Percentiles rank a stretch among this genome's conserved stretches.
These are phyloP conservation scores for Melanostoma mellinum DNA, from an alignment of 2,888 invertebrate species.

Conservation along the genomic window DNA sequence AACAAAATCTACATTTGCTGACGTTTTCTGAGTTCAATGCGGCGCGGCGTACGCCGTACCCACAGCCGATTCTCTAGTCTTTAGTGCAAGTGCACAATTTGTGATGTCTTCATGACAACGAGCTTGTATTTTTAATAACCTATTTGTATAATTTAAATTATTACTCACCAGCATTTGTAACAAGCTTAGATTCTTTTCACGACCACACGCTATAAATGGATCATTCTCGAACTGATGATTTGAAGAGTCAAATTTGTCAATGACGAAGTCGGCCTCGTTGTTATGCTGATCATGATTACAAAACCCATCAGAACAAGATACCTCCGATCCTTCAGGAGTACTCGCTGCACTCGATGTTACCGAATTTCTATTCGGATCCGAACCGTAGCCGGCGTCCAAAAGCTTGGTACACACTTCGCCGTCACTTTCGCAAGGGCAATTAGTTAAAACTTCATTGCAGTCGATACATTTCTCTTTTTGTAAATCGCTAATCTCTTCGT, in stretches of 20 bases:
- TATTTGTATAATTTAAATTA: neutral
- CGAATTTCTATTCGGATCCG: slow-evolving; percentile 86
- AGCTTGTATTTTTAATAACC: no score
- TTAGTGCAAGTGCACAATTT: no score
- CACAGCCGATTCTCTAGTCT: no score
- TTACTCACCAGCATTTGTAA: slow-evolving; percentile 90
- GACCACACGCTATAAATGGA: slow-evolving; percentile 62
- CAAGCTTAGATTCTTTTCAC: slow-evolving; percentile 81
- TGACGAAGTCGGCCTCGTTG: slow-evolving; percentile 69
- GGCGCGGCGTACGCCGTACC: no score
- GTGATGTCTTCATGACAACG: no score
- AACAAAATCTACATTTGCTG: no score
- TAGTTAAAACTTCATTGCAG: slow-evolving; percentile 78
- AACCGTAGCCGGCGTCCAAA: slow-evolving; percentile 94
- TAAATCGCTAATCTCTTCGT: slow-evolving; percentile 69
- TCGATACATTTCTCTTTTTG: slow-evolving; percentile 74
- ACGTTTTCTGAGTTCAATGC: no score
- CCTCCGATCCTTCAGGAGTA: slow-evolving; percentile 94
- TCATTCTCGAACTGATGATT: slow-evolving; percentile 60
- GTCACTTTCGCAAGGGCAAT: slow-evolving; percentile 83
- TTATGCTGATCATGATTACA: slow-evolving; percentile 87
- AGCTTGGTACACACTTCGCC: slow-evolving; percentile 83
- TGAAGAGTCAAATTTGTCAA: slow-evolving; percentile 62
- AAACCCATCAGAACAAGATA: slow-evolving; percentile 94
- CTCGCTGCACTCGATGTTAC: slow-evolving; percentile 90